Conservation (phyloP, 2,113 vertebrate genomes). For the Physeter macrocephalus region DNA sequence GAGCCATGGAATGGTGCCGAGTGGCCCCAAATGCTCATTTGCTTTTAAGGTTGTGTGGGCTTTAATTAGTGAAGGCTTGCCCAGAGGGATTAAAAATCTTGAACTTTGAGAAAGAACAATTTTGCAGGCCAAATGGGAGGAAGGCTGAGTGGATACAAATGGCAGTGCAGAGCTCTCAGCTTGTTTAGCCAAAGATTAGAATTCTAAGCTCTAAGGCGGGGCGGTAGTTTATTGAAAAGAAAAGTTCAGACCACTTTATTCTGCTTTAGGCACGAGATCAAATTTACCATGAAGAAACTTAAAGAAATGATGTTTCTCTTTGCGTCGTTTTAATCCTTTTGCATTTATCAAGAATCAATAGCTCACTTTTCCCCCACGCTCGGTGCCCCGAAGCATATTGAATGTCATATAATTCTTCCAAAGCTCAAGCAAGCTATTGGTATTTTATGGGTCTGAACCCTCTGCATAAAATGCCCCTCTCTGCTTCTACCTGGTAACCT, state of each 20-base stretch:
- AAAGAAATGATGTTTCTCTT: not conserved
- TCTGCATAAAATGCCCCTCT: not conserved
- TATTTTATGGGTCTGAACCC: not conserved
- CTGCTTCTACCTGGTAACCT: not conserved
- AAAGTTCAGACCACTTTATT: not conserved
- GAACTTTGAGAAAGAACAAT: conserved; percentile 61
- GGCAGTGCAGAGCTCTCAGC: not conserved
- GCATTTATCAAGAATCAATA: not conserved
- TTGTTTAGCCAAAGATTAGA: not conserved
- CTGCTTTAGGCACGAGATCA: not conserved
- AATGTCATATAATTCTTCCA: not conserved
- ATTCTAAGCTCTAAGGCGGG: not conserved
- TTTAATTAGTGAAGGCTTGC: conserved; percentile 68
- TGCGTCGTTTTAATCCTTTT: not conserved
- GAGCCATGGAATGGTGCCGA: conserved; percentile 58
- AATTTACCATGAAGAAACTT: not conserved
- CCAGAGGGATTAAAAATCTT: conserved; percentile 66
- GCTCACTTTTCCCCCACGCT: not conserved
- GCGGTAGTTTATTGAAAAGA: not conserved
- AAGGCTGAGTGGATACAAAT: conserved; percentile 22
- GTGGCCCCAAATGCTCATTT: conserved; percentile 64
- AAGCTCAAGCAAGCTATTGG: not conserved
- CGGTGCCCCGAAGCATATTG: not conserved
- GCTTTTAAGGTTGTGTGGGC: conserved; percentile 63
- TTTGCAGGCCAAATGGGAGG: conserved; percentile 44